These are phyloP conservation scores for Drosophila parvula DNA, from an alignment of 1,140 invertebrate genomes.

Conservation along the genomic window DNA sequence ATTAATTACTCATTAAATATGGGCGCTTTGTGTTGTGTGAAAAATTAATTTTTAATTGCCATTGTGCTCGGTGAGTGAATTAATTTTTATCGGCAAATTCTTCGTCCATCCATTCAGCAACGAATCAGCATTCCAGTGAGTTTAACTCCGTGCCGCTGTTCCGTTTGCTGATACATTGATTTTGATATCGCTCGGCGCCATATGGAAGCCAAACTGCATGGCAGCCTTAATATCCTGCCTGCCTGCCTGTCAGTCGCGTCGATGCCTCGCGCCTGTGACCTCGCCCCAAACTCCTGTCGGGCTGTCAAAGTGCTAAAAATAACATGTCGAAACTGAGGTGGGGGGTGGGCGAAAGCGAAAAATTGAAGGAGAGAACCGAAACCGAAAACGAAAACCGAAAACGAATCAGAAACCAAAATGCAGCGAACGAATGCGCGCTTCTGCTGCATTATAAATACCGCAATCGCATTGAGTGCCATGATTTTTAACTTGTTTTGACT, in stretches of 20 bases:
- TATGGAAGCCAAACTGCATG: slow-evolving; percentile 27
- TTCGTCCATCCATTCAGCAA: not conserved
- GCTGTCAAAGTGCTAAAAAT: slow-evolving; percentile 67
- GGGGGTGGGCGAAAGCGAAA: not conserved
- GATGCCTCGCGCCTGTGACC: slow-evolving; percentile 5
- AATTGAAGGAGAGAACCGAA: slow-evolving; percentile 38
- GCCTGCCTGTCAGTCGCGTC: slow-evolving; percentile 62
- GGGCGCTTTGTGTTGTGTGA: slow-evolving; percentile 23
- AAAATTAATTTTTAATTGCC: slow-evolving; percentile 59
- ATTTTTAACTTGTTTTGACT: slow-evolving; percentile 61
- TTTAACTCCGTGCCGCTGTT: slow-evolving; percentile 24
- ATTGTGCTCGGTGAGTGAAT: slow-evolving; percentile 33
- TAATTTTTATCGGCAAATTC: slow-evolving; percentile 35
- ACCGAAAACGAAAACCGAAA: slow-evolving; percentile 5
- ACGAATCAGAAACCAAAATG: slow-evolving; percentile 30
- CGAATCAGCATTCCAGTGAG: slow-evolving; percentile 12
- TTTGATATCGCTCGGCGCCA: slow-evolving; percentile 44
- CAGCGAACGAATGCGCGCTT: slow-evolving; percentile 47
- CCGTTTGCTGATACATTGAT: slow-evolving; percentile 42
- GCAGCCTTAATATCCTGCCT: slow-evolving; percentile 74
- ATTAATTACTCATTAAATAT: slow-evolving; percentile 54
- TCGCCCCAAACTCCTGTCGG: slow-evolving; percentile 62
- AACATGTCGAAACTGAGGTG: slow-evolving; percentile 62
- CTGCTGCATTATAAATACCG: slow-evolving; percentile 76
- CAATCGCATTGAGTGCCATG: slow-evolving; percentile 75